Conservation (phyloP, 2,113 vertebrate genomes). For the Oreochromis niloticus region DNA sequence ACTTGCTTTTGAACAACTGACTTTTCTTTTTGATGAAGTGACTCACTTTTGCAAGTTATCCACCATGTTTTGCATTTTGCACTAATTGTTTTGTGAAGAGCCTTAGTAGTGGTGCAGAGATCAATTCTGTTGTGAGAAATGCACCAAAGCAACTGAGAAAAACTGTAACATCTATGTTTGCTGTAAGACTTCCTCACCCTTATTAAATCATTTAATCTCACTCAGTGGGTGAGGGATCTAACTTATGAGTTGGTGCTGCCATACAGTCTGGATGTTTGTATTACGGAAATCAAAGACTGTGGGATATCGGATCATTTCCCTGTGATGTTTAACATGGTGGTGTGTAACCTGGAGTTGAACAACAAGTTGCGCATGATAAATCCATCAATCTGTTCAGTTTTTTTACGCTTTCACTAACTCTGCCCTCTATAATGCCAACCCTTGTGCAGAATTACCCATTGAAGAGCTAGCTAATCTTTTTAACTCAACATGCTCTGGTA, state of each 20-base stretch:
- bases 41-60: too few relatives aligned
- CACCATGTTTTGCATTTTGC: too few relatives aligned
- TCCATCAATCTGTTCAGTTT: background rate
- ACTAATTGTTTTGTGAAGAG: too few relatives aligned
- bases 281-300: background rate
- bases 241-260: background rate
- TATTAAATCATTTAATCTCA: background rate
- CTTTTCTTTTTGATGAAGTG: too few relatives aligned
- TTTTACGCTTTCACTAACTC: background rate
- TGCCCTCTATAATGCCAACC: background rate
- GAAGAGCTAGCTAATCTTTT: background rate
- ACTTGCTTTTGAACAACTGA: too few relatives aligned
- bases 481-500: background rate
- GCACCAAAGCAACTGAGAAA: too few relatives aligned
- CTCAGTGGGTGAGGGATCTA: background rate
- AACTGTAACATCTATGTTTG: too few relatives aligned
- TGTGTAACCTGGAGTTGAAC: background rate
- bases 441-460: fast-evolving
- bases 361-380: background rate
- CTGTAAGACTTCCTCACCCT: too few relatives aligned
- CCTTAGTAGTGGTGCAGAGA: too few relatives aligned
- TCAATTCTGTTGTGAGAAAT: too few relatives aligned
- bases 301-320: background rate
- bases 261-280: background rate
- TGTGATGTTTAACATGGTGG: background rate